Evolutionary conservation across 2,797 vertebrate species (phyloP).

Genomic region (Kryptolebias ocellatus): DNA sequence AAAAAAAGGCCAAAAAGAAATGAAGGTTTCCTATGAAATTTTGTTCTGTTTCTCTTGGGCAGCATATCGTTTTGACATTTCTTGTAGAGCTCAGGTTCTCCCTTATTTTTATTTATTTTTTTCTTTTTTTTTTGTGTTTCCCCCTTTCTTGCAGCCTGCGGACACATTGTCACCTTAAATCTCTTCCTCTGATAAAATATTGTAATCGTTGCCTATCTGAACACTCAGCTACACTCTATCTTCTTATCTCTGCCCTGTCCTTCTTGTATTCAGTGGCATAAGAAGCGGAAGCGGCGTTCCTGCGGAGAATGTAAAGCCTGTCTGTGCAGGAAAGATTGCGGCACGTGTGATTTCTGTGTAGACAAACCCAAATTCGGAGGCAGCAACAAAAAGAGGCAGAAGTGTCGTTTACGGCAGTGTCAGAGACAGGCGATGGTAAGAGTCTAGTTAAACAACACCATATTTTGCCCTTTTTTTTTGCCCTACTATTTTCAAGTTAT

Average conservation of each 20-base stretch:
- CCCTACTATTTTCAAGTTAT: background rate
- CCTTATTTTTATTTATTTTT: too few relatives aligned
- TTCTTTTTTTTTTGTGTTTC: too few relatives aligned
- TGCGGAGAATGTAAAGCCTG: conserved; percentile 90
- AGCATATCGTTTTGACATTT: too few relatives aligned
- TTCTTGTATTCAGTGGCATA: conserved; percentile 71
- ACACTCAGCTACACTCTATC: background rate
- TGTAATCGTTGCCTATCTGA: background rate
- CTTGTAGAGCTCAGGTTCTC: too few relatives aligned
- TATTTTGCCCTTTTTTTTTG: background rate
- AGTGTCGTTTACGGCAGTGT: conserved; percentile 91
- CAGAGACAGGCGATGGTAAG: conserved; percentile 88
- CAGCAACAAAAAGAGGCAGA: conserved; percentile 92
- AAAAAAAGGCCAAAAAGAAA: too few relatives aligned
- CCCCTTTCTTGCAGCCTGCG: too few relatives aligned
- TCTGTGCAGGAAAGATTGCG: conserved; percentile 86
- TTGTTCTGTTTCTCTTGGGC: too few relatives aligned
- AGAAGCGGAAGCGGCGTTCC: conserved; percentile 84
- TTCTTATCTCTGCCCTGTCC: background rate
- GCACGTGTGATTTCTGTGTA: conserved; percentile 89
- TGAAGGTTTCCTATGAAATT: too few relatives aligned
- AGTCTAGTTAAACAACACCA: background rate
- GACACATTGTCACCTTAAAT: background rate
- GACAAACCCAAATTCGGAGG: conserved; percentile 95
- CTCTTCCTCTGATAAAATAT: background rate